Evolutionary conservation across 2,113 vertebrate species (phyloP).

Genomic region (Plecotus auritus): DNA sequence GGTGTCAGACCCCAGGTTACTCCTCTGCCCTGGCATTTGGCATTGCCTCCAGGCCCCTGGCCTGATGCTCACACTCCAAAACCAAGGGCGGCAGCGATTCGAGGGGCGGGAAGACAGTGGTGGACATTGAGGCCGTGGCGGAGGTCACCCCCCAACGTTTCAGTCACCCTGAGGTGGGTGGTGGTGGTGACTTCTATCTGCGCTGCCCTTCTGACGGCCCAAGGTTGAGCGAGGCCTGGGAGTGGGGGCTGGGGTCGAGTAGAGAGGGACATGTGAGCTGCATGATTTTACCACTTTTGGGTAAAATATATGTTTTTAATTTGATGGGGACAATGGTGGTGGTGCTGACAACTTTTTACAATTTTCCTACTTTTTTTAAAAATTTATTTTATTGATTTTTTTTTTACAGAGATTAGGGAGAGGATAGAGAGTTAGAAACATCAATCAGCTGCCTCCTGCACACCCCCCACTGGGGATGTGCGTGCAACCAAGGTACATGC

Average conservation of each 20-base stretch:
- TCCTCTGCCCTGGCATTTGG: not conserved
- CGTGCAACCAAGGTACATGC: too few relatives aligned
- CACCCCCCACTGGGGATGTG: too few relatives aligned
- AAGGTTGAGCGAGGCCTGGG: too few relatives aligned
- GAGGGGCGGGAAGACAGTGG: accelerated
- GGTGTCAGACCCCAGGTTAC: too few relatives aligned
- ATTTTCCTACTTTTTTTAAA: not conserved
- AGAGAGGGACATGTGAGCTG: not conserved
- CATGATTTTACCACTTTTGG: not conserved
- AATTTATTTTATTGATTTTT: too few relatives aligned
- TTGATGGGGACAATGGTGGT: not conserved
- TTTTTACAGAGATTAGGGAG: too few relatives aligned
- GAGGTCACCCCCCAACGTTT: not conserved
- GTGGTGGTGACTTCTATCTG: not conserved
- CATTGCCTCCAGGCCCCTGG: not conserved
- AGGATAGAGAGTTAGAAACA: too few relatives aligned
- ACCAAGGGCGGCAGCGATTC: accelerated
- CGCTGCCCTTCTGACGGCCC: not conserved
- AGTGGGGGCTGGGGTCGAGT: accelerated
- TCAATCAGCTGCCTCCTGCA: too few relatives aligned
- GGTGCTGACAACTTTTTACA: not conserved
- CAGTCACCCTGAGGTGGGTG: not conserved
- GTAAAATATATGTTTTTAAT: not conserved
- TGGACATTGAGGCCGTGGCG: not conserved
- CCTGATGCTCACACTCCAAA: too few relatives aligned